Percentiles rank a stretch among this genome's conserved stretches.
Conservation (phyloP, 2,888 invertebrate species). For the Leucoptera coffeella region DNA sequence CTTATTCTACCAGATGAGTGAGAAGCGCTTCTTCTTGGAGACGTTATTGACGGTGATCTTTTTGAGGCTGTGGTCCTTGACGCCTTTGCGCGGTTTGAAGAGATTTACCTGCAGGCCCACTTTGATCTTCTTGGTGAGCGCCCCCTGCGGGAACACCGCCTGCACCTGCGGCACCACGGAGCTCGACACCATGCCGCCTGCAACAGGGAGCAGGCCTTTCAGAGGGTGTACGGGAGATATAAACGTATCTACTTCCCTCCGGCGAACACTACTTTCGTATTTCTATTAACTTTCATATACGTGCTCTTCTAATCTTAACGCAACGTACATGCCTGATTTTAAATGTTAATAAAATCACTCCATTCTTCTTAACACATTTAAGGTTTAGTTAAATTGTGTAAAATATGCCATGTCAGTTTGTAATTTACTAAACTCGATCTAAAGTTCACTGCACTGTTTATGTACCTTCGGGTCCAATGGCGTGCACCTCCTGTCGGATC, state of each 20-base stretch:
- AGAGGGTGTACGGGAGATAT: no score
- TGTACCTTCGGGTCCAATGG: slow-evolving; percentile 96
- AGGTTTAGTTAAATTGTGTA: no score
- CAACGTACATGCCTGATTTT: no score
- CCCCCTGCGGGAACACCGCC: slow-evolving; percentile 98
- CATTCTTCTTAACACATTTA: no score
- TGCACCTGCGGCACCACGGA: slow-evolving; percentile 99
- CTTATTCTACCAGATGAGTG: slow-evolving; percentile 16
- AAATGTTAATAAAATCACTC: no score
- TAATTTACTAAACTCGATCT: no score
- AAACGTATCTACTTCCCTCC: no score
- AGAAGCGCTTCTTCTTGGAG: slow-evolving; percentile 82
- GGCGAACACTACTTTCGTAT: no score
- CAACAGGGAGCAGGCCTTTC: slow-evolving; percentile 5
- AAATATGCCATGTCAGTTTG: no score
- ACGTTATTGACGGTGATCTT: slow-evolving; percentile 85
- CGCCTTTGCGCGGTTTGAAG: slow-evolving; percentile 77
- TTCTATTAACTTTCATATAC: no score
- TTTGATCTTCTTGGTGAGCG: slow-evolving; percentile 99
- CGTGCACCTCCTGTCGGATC: slow-evolving; percentile 95
- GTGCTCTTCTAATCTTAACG: no score
- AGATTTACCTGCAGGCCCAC: slow-evolving; percentile 98
- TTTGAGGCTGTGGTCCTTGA: slow-evolving; percentile 67
- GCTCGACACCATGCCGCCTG: slow-evolving; percentile 94
- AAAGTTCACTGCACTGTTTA: no score